phyloP scores from a whole-genome alignment of 2,888 invertebrate genomes.

The Escarpia spicata region DNA sequence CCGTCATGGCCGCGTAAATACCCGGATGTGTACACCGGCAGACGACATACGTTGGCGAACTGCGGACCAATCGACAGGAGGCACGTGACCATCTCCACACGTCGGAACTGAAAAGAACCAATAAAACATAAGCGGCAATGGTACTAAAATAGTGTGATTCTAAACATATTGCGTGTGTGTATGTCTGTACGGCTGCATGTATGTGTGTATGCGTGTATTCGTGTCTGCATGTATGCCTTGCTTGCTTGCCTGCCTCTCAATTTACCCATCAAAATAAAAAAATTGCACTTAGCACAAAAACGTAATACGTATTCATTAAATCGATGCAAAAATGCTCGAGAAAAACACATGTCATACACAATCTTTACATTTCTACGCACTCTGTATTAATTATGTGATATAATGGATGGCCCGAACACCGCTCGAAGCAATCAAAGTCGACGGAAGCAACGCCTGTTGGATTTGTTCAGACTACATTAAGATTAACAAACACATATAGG shows the following conservation, averaged over 20 bases:
- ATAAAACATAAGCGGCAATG: neutral
- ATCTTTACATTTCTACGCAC: too few species aligned
- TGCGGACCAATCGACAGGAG: slow-evolving; percentile 30
- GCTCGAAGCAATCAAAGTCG: neutral
- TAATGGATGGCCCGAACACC: neutral
- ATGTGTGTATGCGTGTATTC: neutral
- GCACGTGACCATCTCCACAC: neutral
- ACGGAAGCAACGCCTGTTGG: neutral
- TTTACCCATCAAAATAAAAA: too few species aligned
- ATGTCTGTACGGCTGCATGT: neutral
- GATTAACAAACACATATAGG: neutral
- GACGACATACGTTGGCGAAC: slow-evolving; percentile 42
- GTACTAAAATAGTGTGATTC: neutral
- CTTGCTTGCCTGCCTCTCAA: too few species aligned
- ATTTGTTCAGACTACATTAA: neutral
- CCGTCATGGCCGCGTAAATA: slow-evolving; percentile 63
- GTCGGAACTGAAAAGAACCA: slow-evolving; percentile 26
- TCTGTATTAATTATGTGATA: too few species aligned
- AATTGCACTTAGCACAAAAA: too few species aligned
- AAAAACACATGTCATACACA: too few species aligned
- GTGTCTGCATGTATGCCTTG: neutral
- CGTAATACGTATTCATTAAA: too few species aligned
- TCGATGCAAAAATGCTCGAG: too few species aligned
- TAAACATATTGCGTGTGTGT: neutral
- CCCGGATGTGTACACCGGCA: slow-evolving; percentile 59